Evolutionary conservation across 2,113 vertebrate genomes (phyloP).

Genomic region (Puffinus mauretanicus): DNA sequence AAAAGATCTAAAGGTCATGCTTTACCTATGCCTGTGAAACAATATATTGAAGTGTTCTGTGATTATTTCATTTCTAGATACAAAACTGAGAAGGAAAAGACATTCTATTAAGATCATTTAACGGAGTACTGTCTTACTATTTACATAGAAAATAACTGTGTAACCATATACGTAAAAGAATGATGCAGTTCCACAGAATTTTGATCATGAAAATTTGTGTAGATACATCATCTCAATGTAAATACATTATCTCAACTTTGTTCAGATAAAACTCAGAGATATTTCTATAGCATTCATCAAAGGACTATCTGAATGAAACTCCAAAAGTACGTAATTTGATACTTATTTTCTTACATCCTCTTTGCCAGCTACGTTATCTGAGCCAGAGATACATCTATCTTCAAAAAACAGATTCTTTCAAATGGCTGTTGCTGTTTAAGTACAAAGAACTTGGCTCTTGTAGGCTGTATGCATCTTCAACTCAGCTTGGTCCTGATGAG

Average conservation of each 20-base stretch:
- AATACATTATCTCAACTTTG: neutral
- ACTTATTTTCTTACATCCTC: neutral
- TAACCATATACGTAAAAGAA: neutral
- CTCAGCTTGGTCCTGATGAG: neutral
- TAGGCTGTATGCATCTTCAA: neutral
- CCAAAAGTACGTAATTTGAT: neutral
- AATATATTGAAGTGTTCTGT: neutral
- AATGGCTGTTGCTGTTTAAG: neutral
- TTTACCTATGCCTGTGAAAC: neutral
- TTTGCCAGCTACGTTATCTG: neutral
- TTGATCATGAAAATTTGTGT: neutral
- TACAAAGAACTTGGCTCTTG: neutral
- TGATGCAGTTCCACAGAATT: neutral
- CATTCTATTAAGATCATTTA: neutral
- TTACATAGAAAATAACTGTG: neutral
- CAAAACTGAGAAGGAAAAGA: neutral
- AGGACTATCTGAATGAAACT: neutral
- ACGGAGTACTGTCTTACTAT: neutral
- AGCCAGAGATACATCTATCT: neutral
- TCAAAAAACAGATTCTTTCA: neutral
- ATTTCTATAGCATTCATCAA: neutral
- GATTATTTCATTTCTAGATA: conserved; percentile 6
- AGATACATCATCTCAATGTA: neutral
- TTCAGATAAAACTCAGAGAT: neutral
- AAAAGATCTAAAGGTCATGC: neutral